Conservation (phyloP, 2,888 invertebrate genomes). For the Nymphalis urticae region DNA sequence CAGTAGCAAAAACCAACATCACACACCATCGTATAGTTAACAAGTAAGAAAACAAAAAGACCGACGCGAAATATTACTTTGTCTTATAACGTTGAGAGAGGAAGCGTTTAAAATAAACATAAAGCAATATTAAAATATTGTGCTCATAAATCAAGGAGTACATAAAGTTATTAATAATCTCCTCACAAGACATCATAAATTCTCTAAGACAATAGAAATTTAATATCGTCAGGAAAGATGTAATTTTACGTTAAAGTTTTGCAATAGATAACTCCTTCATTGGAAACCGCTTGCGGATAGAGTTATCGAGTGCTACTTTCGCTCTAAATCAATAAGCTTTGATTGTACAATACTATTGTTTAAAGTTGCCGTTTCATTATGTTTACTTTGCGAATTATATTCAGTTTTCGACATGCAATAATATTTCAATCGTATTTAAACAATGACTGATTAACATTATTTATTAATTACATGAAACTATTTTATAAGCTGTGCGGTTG, state of each 20-base stretch:
- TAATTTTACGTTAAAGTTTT: constrained; percentile 74
- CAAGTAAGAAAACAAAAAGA: too few relatives aligned
- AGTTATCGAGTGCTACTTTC: constrained; percentile 64
- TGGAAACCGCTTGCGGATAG: constrained; percentile 56
- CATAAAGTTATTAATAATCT: constrained; percentile 56
- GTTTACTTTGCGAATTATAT: neutral
- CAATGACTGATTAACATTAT: neutral
- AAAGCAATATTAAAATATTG: constrained; percentile 8
- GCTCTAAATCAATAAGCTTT: constrained; percentile 60
- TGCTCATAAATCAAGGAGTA: constrained; percentile 31
- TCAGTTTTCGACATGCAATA: neutral
- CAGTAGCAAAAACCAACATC: too few relatives aligned
- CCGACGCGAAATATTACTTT: too few relatives aligned
- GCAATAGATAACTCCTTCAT: constrained; percentile 71
- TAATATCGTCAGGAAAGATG: constrained; percentile 72
- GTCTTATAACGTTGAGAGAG: too few relatives aligned
- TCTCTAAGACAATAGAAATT: constrained; percentile 74
- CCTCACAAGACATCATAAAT: constrained; percentile 62
- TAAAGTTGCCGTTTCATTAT: constrained; percentile 1
- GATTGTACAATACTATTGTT: constrained; percentile 20
- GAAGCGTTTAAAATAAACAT: neutral
- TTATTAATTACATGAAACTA: neutral
- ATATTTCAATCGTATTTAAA: neutral
- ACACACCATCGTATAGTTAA: too few relatives aligned
- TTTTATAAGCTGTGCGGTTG: neutral